Base-by-base conservation (phyloP, 2,113 vertebrate species). In the Elephantulus edwardii region DNA sequence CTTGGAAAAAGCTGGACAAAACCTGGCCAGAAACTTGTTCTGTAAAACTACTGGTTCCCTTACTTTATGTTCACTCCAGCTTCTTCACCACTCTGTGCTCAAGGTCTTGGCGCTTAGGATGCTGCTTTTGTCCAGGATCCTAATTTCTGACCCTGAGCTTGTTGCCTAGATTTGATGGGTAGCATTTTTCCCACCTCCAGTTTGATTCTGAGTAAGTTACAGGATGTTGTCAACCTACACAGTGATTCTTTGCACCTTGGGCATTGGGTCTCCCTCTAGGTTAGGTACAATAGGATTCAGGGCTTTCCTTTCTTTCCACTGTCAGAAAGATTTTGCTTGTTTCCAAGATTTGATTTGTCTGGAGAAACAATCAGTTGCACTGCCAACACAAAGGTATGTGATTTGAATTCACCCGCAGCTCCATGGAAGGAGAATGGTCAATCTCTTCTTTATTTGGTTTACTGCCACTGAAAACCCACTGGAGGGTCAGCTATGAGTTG, bases 1-100 rank as follows among this genome's bases (percentile, higher is more conserved):
- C 35, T 62, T 72, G 26, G 12, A 30, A 8, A 28, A 42, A 92
- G 42, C 19, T 74, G 4, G 46, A 33, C 35, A 20, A 28, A 22
- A 33, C 8, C 4, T 5, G 48, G 6, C 35, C 13, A 1, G 44
- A 10, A 33, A 30, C 14, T 11, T 0, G 0, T 30, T 75, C 50
- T 0, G 5, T 28, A 35, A 30, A 8, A 13, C 17, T 1, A 17
- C 11, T 1, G 24, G 13, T 22, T 20, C 9, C 14, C 40, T 35
- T 66, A 4, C 1, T 2, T 30, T 19, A 11, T 30, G 44, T 1
- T 30, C 30, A 6, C 4, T 35, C 13, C 17, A 24, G 17, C 2
- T 5, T 30, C 33, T 0, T 30, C 16, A 6, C 3, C 5, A 68
- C n/a, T 19, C n/a, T 68, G 17, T 13, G 46, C 9, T 30, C 58